Evolutionary conservation across 2,113 vertebrate species (phyloP), one percentile per base, ranked within the genome.

Genomic region (Proteles cristata): DNA sequence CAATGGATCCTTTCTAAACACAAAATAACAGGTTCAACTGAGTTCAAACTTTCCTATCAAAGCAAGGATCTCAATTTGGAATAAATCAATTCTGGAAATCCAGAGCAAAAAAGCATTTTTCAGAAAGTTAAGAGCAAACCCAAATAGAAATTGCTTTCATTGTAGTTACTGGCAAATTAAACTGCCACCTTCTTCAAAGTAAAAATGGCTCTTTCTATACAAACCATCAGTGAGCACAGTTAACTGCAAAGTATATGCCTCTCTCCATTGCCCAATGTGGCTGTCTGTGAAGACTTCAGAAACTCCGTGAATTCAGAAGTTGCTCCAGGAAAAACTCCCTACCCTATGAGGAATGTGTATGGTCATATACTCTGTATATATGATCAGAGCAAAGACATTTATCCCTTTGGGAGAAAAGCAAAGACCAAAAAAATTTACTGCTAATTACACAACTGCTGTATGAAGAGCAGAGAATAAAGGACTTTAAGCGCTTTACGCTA

Each of bases 361-460:
- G 6, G 97, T 96, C 79, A 95, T 66, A 90, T 50, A 71, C 81
- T 85, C 88, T 93, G 91, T 91, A 93, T 93, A 92, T 98, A 97
- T 95, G 92, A 88, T 95, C 90, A 97, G 71, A 94, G 88, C 96
- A 90, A 92, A 93, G 77, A 95, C 97, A 97, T 98, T 98, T 97
- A 98, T 98, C 98, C 97, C 97, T 93, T 96, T 96, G 95, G 88
- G 98, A 96, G 91, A 95, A 98, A 97, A 94, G 95, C 97, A 98
- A 96, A 97, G 96, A 97, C 92, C 95, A 98, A 98, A 98, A 98
- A 99, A 99, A 99, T 99, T 98, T 98, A 99, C 98, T 99, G 98
- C 98, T 99, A 99, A 99, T 99, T 99, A 98, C 85, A 98, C 98
- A 99, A 98, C 98, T 98, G 98, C 98, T 99, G 98, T 98, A 98